Evolutionary conservation across 2,888 invertebrate genomes (phyloP).

Genomic region (Nephrotoma appendiculata): DNA sequence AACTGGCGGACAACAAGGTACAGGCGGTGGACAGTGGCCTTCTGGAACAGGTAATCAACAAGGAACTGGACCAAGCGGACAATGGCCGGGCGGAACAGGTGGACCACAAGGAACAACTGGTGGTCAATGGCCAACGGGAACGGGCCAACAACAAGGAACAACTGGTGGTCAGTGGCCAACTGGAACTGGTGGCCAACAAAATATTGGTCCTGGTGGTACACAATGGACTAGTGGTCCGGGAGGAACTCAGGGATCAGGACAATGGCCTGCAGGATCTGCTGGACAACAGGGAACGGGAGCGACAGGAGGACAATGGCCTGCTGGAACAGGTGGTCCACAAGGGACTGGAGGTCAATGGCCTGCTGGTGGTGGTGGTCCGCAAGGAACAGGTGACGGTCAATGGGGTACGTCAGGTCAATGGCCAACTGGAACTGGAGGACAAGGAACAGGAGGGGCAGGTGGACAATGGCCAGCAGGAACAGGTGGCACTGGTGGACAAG

Average conservation of each 20-base stretch:
- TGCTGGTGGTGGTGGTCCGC: background rate
- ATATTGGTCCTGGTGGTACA: background rate
- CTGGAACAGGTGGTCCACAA: background rate
- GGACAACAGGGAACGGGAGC: background rate
- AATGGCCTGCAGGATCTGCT: background rate
- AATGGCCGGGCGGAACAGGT: slow-evolving; percentile 4
- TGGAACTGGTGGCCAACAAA: background rate
- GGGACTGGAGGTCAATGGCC: background rate
- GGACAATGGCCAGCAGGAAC: background rate
- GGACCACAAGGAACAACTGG: background rate
- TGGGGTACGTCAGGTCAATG: background rate
- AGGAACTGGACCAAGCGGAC: slow-evolving; percentile 2
- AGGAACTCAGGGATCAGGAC: background rate
- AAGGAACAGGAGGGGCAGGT: background rate
- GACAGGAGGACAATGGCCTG: background rate
- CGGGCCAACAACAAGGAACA: background rate
- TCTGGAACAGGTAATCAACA: slow-evolving; percentile 3
- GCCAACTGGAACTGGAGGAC: background rate
- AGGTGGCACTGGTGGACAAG: background rate
- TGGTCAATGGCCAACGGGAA: slow-evolving; percentile 5
- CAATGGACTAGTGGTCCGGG: background rate
- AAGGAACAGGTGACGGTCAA: background rate
- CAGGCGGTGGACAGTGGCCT: slow-evolving; percentile 4
- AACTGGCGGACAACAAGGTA: slow-evolving; percentile 5
- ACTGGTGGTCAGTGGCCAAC: background rate